A percentile compares a stretch with the other conserved stretches of the same genome.
These are phyloP conservation scores for Nesoenas mayeri DNA, from an alignment of 2,113 vertebrate genomes.

Conservation along the genomic window DNA sequence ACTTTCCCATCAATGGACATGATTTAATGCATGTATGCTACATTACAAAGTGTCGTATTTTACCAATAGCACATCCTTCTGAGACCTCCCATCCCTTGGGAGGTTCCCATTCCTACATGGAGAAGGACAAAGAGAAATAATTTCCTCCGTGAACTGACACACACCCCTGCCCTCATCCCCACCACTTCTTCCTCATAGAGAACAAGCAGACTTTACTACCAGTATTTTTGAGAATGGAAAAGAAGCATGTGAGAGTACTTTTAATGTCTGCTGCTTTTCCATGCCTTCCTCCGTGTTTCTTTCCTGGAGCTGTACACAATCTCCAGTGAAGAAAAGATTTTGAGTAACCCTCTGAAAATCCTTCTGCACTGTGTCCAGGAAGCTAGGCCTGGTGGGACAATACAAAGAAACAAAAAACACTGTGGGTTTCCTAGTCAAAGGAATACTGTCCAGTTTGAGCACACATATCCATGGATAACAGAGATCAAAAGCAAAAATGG, in stretches of 20 bases:
- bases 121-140: neutral
- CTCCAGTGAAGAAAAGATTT: conserved; percentile 15
- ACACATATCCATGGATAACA: neutral
- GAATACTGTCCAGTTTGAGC: neutral
- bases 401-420: neutral
- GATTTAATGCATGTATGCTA: neutral
- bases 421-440: neutral
- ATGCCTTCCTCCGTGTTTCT: neutral
- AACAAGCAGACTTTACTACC: neutral
- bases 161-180: neutral
- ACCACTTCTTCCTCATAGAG: neutral
- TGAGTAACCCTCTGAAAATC: neutral
- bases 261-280: neutral
- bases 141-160: neutral
- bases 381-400: neutral
- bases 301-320: neutral
- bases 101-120: neutral
- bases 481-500: neutral
- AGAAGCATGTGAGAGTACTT: neutral
- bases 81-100: neutral
- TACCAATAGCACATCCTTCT: neutral
- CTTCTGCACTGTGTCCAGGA: neutral
- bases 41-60: neutral
- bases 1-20: neutral
- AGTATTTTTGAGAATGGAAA: neutral